Evolutionary conservation across 2,797 vertebrate genomes (phyloP).

Genomic region (Trachurus trachurus): DNA sequence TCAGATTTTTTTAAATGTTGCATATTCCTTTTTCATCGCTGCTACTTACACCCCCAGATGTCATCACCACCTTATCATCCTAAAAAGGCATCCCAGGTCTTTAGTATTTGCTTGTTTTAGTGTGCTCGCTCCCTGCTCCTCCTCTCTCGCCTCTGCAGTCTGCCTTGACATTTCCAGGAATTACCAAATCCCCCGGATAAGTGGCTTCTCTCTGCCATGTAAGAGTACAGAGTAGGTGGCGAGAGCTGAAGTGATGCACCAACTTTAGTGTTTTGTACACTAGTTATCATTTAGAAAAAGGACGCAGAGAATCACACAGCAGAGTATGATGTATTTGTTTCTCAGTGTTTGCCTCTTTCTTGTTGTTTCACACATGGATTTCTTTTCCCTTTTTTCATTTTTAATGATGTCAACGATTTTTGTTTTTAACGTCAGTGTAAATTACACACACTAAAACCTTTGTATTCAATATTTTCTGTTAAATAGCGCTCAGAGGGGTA

Average conservation of each 20-base stretch:
- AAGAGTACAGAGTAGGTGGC: background rate
- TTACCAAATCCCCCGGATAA: background rate
- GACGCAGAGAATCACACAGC: background rate
- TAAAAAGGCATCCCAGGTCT: background rate
- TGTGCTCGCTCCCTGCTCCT: background rate
- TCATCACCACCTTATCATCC: background rate
- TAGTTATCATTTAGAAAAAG: background rate
- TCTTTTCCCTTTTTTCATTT: background rate
- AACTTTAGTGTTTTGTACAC: background rate
- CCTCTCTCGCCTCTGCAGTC: background rate
- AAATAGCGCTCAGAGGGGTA: slow-evolving; percentile 29
- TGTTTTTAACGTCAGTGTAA: background rate
- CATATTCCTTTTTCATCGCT: background rate
- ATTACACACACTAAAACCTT: slow-evolving; percentile 12
- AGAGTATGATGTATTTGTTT: too few species aligned
- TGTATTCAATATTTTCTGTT: slow-evolving; percentile 21
- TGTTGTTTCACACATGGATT: background rate
- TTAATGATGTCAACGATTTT: background rate
- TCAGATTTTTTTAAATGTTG: too few species aligned
- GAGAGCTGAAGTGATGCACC: background rate
- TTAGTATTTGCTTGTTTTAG: background rate
- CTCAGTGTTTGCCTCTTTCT: background rate
- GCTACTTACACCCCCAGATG: background rate
- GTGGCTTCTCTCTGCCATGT: background rate
- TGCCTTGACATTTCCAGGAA: background rate